Percentiles rank a stretch among this genome's conserved stretches.
Conservation (phyloP, 2,113 vertebrate species). For the Globicephala melas region DNA sequence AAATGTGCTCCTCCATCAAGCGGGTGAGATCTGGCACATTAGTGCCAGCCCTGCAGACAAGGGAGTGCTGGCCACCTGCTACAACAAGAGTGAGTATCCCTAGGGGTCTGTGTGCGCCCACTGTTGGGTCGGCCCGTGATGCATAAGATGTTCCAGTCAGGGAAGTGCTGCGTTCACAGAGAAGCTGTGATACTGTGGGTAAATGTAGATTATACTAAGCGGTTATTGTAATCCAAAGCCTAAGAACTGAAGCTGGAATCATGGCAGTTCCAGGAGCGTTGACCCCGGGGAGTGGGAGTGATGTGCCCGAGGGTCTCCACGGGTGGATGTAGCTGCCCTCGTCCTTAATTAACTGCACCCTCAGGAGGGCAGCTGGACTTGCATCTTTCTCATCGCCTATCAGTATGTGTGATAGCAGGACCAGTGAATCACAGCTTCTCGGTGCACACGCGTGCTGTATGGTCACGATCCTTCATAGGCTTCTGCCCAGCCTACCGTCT, state of each 20-base stretch:
- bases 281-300: accelerated
- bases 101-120: neutral
- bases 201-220: neutral
- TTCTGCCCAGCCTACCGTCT: accelerated
- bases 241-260: neutral
- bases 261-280: accelerated
- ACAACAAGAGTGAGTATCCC: slow-evolving; percentile 96
- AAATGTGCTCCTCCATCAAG: slow-evolving; percentile 96
- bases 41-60: slow-evolving; percentile 95
- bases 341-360: accelerated
- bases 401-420: neutral
- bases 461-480: accelerated
- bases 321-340: no score
- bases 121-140: accelerated
- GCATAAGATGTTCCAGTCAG: accelerated
- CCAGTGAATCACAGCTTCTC: neutral
- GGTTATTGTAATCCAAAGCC: accelerated
- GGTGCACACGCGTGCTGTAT: accelerated
- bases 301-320: accelerated
- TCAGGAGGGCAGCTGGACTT: no score
- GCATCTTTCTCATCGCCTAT: no score
- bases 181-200: neutral
- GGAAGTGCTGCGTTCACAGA: accelerated
- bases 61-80: slow-evolving; percentile 95
- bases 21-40: slow-evolving; percentile 98